phyloP scores from a whole-genome alignment of 1,140 invertebrate genomes.

The Trinorchestia longiramus region DNA sequence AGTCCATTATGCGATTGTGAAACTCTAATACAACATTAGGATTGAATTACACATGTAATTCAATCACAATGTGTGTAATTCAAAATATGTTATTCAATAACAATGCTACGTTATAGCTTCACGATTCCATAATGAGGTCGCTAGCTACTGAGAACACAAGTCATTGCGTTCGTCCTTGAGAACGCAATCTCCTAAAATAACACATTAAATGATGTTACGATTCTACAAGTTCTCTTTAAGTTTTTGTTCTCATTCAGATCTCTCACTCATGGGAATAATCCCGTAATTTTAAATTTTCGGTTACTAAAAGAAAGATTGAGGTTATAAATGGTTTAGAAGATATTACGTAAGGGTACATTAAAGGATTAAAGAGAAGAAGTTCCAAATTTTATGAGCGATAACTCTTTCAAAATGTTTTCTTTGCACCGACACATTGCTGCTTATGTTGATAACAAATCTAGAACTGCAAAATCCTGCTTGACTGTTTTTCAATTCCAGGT shows the following conservation, averaged over 20 bases:
- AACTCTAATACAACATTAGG: too few species aligned
- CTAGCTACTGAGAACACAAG: background rate
- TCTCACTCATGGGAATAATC: background rate
- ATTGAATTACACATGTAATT: background rate
- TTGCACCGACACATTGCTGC: background rate
- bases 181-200: background rate
- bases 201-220: background rate
- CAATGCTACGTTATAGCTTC: background rate
- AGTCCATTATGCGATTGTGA: too few species aligned
- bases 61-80: too few species aligned
- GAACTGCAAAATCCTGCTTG: background rate
- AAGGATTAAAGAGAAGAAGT: background rate
- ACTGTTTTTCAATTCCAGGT: background rate
- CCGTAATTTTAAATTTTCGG: background rate
- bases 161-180: background rate
- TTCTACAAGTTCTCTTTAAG: background rate
- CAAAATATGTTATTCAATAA: too few species aligned
- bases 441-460: background rate
- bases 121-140: background rate
- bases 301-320: background rate
- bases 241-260: background rate
- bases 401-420: background rate
- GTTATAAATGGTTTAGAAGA: background rate
- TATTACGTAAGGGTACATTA: background rate
- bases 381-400: background rate